Conservation (phyloP, 2,113 vertebrate genomes). For the Corydoras maculifer region DNA sequence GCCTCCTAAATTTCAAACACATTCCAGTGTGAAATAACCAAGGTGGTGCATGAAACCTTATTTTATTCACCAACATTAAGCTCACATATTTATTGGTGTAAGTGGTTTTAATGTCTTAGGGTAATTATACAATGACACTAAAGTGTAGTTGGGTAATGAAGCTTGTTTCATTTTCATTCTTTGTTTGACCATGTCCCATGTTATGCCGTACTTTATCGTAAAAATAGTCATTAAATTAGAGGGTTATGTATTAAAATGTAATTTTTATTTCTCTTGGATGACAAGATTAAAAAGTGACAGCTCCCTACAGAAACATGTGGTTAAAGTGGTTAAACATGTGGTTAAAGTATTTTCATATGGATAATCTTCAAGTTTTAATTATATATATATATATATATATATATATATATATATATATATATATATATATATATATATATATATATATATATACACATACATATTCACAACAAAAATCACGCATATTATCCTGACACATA, state of each 20-base stretch:
- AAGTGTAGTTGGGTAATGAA: constrained; percentile 57
- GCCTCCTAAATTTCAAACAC: constrained; percentile 42
- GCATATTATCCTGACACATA: no score
- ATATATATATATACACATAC: no score
- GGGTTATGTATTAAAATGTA: constrained; percentile 29
- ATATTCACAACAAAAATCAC: no score
- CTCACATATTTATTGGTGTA: constrained; percentile 45
- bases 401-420: no score
- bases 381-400: no score
- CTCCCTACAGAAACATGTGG: no score
- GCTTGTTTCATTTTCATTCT: constrained; percentile 40
- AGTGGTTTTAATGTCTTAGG: constrained; percentile 58
- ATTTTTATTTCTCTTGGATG: no score
- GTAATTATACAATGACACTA: constrained; percentile 60
- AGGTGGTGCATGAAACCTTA: constrained; percentile 51
- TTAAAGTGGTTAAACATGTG: no score
- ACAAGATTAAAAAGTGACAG: no score
- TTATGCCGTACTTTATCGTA: constrained; percentile 32
- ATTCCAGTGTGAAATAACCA: constrained; percentile 47
- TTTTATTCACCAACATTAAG: constrained; percentile 48
- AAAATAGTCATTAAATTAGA: constrained; percentile 40
- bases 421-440: no score
- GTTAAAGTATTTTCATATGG: not conserved
- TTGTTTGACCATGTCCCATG: constrained; percentile 38
- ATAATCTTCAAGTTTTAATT: no score